phyloP scores from a whole-genome alignment of 2,797 vertebrate species.

The Manis pentadactyla region DNA sequence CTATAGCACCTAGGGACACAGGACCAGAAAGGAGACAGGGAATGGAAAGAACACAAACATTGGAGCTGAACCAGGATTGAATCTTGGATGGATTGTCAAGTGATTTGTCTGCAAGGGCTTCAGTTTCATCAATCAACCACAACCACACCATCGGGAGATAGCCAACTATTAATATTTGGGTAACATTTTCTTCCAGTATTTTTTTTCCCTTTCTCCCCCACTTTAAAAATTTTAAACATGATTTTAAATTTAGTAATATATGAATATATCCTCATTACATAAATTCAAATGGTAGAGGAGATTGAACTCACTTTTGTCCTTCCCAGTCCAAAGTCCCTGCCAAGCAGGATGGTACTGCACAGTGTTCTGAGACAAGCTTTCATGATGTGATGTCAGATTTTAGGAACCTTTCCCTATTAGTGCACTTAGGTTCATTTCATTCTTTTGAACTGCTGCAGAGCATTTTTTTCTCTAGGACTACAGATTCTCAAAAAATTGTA shows the following conservation, averaged over 20 bases:
- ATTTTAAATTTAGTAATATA: conserved; percentile 9
- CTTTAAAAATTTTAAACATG: background rate
- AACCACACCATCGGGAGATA: background rate
- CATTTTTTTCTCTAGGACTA: background rate
- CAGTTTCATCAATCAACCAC: background rate
- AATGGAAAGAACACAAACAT: background rate
- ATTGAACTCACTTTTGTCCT: background rate
- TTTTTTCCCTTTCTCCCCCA: background rate
- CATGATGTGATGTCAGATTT: background rate
- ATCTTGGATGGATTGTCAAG: background rate
- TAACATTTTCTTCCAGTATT: background rate
- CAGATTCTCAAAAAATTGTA: background rate
- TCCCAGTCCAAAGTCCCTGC: background rate
- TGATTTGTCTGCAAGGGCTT: background rate
- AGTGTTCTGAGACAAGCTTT: background rate
- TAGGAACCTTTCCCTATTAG: background rate
- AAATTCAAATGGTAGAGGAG: background rate
- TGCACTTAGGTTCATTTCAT: background rate
- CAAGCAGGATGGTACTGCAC: background rate
- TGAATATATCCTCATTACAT: background rate
- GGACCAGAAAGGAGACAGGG: background rate
- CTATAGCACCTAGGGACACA: no score
- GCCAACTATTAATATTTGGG: background rate
- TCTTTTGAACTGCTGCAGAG: background rate
- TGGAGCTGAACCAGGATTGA: background rate